Percentiles rank a stretch among this genome's conserved stretches.
phyloP scores from a whole-genome alignment of 2,113 vertebrate genomes.

The Tupaia tana region DNA sequence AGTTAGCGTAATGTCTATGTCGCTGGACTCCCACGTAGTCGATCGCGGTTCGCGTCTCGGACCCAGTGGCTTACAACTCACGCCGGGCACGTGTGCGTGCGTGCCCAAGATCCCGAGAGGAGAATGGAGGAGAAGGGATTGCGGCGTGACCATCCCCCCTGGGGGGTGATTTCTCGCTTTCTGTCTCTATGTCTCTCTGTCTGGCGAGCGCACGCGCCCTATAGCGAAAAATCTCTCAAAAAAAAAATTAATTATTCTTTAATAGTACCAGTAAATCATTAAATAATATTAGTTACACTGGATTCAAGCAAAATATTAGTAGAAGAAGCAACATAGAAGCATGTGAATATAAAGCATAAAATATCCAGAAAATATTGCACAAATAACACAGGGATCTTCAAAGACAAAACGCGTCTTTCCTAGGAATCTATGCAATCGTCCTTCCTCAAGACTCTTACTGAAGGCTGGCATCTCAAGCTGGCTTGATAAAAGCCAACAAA shows the following conservation, averaged over 20 bases:
- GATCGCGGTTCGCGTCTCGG: too few species aligned
- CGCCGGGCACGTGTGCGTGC: too few species aligned
- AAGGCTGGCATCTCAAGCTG: slow-evolving; percentile 26
- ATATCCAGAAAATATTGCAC: not conserved
- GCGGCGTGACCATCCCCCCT: too few species aligned
- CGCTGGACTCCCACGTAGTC: too few species aligned
- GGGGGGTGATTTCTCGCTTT: too few species aligned
- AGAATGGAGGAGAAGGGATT: too few species aligned
- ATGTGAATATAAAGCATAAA: not conserved
- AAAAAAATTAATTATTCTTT: slow-evolving; percentile 1
- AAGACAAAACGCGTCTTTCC: not conserved
- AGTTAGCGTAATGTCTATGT: too few species aligned
- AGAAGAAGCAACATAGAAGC: not conserved
- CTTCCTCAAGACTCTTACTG: not conserved
- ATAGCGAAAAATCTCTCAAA: too few species aligned
- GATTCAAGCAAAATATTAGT: not conserved
- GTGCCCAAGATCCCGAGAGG: too few species aligned
- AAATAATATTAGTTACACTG: not conserved
- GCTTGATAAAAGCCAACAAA: slow-evolving; percentile 48
- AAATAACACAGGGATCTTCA: not conserved
- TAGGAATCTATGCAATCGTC: not conserved
- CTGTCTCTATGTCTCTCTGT: too few species aligned
- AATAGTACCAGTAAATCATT: slow-evolving; percentile 4
- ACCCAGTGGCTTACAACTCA: too few species aligned
- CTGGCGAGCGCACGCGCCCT: too few species aligned